phyloP scores from a whole-genome alignment of 2,888 invertebrate species.

The Chloroclystis v-ata region DNA sequence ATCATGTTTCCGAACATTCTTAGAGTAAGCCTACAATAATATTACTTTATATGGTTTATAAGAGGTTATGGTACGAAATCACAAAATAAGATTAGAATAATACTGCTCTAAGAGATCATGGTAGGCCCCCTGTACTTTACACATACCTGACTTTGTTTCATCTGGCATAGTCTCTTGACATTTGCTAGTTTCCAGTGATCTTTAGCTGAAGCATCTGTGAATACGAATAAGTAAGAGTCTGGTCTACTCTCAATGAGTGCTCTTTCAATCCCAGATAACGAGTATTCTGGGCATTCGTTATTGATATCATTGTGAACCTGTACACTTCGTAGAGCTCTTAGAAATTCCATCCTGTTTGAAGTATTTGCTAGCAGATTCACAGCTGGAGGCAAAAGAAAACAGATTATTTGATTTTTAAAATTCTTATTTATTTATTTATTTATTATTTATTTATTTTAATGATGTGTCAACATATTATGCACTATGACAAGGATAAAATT shows the following conservation, averaged over 20 bases:
- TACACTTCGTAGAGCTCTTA: slow-evolving; percentile 16
- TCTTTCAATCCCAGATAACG: slow-evolving; percentile 22
- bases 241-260: slow-evolving; percentile 23
- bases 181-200: slow-evolving; percentile 17
- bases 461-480: too few species aligned
- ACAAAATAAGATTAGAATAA: too few species aligned
- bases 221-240: slow-evolving; percentile 29
- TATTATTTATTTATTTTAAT: too few species aligned
- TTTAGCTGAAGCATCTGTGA: slow-evolving; percentile 34
- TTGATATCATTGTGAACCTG: neutral
- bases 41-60: too few species aligned
- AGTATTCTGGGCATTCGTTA: slow-evolving; percentile 22
- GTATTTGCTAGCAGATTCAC: slow-evolving; percentile 20
- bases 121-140: too few species aligned
- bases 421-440: too few species aligned
- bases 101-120: too few species aligned
- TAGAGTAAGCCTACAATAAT: too few species aligned
- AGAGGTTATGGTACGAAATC: too few species aligned
- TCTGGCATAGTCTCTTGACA: slow-evolving; percentile 27
- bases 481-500: too few species aligned
- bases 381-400: slow-evolving; percentile 9
- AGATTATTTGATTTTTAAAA: too few species aligned
- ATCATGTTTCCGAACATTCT: too few species aligned
- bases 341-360: slow-evolving; percentile 2
- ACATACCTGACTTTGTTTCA: slow-evolving; percentile 28